A percentile compares a stretch with the other conserved stretches of the same genome.
phyloP scores from a whole-genome alignment of 64 coral and sea anemone species.

The Montipora capricornis region DNA sequence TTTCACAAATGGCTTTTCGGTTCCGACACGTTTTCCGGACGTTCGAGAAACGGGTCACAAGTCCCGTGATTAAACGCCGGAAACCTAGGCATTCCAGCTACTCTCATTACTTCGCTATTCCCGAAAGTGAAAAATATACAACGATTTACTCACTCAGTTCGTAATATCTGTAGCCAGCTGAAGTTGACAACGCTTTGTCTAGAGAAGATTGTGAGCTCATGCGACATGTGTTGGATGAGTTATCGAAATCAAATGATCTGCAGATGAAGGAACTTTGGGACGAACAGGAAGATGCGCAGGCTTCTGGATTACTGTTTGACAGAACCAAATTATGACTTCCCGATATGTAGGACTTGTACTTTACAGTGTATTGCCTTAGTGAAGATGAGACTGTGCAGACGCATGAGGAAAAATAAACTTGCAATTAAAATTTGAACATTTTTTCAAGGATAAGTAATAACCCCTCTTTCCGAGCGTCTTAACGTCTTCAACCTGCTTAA shows the following conservation, averaged over 20 bases:
- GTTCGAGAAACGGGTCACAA: background rate
- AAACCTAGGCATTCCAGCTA: too few species aligned
- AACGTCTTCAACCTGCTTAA: too few species aligned
- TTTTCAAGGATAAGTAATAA: too few species aligned
- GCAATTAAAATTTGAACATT: background rate
- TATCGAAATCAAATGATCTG: conserved; percentile 88
- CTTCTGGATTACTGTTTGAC: conserved; percentile 24
- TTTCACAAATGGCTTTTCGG: too few species aligned
- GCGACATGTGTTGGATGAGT: conserved; percentile 44
- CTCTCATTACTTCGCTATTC: too few species aligned
- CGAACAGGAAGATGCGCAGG: conserved; percentile 59
- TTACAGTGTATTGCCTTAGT: conserved; percentile 12
- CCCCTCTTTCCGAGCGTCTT: too few species aligned
- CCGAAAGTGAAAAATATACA: too few species aligned
- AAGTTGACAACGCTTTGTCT: background rate
- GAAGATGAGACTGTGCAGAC: background rate
- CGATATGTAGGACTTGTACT: conserved; percentile 69
- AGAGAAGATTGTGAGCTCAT: conserved; percentile 64
- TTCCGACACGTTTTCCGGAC: too few species aligned
- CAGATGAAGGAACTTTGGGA: conserved; percentile 67
- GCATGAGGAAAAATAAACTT: background rate
- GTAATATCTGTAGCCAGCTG: conserved; percentile 51
- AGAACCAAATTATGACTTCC: conserved; percentile 37
- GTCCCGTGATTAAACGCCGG: too few species aligned
- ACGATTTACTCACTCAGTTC: conserved; percentile 78